These are phyloP conservation scores for Hipparchia semele DNA, from an alignment of 2,888 invertebrate species.

Conservation along the genomic window DNA sequence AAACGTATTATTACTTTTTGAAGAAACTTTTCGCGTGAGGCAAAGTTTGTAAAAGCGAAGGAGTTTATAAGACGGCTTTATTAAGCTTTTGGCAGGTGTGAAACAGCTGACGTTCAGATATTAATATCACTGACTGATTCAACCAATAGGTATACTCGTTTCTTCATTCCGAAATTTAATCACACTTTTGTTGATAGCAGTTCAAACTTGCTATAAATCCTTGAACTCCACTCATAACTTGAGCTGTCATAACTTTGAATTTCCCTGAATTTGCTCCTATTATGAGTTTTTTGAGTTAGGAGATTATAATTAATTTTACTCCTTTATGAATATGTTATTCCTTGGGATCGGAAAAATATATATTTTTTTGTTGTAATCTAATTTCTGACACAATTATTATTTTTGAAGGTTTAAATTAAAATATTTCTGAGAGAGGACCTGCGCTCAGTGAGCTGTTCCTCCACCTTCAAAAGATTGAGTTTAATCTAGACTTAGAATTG, in stretches of 20 bases:
- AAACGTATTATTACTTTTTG: slow-evolving; percentile 39
- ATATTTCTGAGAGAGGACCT: too few species aligned
- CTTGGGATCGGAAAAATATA: too few species aligned
- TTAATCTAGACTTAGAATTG: too few species aligned
- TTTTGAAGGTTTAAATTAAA: too few species aligned
- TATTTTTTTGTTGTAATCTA: too few species aligned
- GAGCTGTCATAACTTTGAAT: slow-evolving; percentile 8
- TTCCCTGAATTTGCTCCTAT: slow-evolving; percentile 10
- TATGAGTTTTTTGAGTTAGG: not conserved
- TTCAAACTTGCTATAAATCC: slow-evolving; percentile 40
- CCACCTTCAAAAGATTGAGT: too few species aligned
- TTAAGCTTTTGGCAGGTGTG: slow-evolving; percentile 73
- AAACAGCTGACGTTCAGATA: slow-evolving; percentile 72
- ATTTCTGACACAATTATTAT: too few species aligned
- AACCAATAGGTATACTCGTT: slow-evolving; percentile 7
- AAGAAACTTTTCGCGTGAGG: slow-evolving; percentile 37
- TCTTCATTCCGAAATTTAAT: slow-evolving; percentile 60
- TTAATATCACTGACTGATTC: slow-evolving; percentile 70
- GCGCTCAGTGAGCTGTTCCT: too few species aligned
- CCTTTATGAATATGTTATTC: not conserved
- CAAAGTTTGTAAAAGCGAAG: slow-evolving; percentile 61
- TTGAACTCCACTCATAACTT: slow-evolving; percentile 48
- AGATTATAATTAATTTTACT: slow-evolving; percentile 2
- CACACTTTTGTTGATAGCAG: slow-evolving; percentile 43
- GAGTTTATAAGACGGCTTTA: slow-evolving; percentile 75